Conservation (phyloP, 2,888 invertebrate species). For the Tortrix viridana region DNA sequence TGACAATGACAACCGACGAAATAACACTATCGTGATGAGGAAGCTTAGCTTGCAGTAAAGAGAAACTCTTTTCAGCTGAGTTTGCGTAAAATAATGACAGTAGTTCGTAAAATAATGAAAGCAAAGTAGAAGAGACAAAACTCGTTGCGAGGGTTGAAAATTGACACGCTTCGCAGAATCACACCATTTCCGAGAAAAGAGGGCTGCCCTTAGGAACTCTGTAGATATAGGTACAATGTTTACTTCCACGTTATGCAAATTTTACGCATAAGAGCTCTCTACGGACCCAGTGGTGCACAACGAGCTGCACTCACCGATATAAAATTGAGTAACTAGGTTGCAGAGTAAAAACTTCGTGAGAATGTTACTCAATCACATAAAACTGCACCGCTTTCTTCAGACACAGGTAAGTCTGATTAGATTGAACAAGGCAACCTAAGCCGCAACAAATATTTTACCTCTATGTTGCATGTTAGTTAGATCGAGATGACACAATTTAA, state of each 20-base stretch:
- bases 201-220: constrained; percentile 2
- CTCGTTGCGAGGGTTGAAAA: constrained; percentile 9
- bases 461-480: neutral
- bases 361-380: constrained; percentile 25
- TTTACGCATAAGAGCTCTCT: constrained; percentile 17
- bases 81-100: neutral
- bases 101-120: too few species aligned
- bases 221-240: constrained; percentile 3
- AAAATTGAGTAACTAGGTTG: constrained; percentile 27
- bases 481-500: constrained; percentile 6
- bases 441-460: neutral
- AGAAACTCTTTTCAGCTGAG: too few species aligned
- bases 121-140: constrained; percentile 6
- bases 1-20: too few species aligned
- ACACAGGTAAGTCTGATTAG: constrained; percentile 1
- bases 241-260: constrained; percentile 28
- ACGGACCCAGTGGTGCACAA: constrained; percentile 18
- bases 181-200: constrained; percentile 5
- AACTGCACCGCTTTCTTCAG: constrained; percentile 16
- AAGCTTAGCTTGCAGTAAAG: too few species aligned
- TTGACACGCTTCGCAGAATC: neutral
- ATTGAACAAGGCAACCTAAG: constrained; percentile 5
- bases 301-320: constrained; percentile 19
- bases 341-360: constrained; percentile 25
- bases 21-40: too few species aligned